These are phyloP conservation scores for Archocentrus centrarchus DNA, from an alignment of 2,113 vertebrate species.

Conservation along the genomic window DNA sequence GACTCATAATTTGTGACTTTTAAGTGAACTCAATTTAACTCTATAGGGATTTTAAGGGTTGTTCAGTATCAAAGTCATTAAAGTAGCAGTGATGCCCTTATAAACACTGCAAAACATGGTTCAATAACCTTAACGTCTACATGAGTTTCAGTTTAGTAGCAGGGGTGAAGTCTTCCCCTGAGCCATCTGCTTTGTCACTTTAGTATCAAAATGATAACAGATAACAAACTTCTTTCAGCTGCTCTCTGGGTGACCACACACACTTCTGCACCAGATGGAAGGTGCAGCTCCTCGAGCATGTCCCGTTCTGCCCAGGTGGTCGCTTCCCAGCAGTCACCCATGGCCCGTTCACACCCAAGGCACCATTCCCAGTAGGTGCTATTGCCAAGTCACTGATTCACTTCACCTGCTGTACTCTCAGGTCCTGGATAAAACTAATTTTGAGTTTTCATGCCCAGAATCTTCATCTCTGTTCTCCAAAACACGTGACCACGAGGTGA, in stretches of 20 bases:
- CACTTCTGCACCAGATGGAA: conserved; percentile 38
- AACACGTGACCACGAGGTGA: conserved; percentile 46
- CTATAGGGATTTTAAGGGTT: not conserved
- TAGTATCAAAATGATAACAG: conserved; percentile 29
- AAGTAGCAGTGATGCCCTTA: not conserved
- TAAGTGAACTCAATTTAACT: not conserved
- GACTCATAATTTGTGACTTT: conserved; percentile 18
- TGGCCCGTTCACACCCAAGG: conserved; percentile 27
- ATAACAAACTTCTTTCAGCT: conserved; percentile 6
- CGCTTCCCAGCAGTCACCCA: conserved; percentile 19
- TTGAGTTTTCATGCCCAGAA: conserved; percentile 21
- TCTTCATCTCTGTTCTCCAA: conserved; percentile 40
- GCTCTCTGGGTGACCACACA: conserved; percentile 29
- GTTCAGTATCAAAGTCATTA: not conserved
- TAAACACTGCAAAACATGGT: not conserved
- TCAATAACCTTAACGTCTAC: not conserved
- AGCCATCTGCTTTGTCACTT: conserved; percentile 37
- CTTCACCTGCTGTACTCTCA: conserved; percentile 39
- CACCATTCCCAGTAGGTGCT: conserved; percentile 42
- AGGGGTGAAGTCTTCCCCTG: conserved; percentile 11
- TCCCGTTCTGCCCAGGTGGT: conserved; percentile 40
- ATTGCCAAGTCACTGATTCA: conserved; percentile 48
- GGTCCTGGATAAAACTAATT: conserved; percentile 57
- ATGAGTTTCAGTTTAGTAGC: conserved; percentile 2
- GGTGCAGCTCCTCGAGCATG: conserved; percentile 27